These are phyloP conservation scores for Sebastes schlegelii DNA, from an alignment of 2,113 vertebrate genomes.

Conservation along the genomic window DNA sequence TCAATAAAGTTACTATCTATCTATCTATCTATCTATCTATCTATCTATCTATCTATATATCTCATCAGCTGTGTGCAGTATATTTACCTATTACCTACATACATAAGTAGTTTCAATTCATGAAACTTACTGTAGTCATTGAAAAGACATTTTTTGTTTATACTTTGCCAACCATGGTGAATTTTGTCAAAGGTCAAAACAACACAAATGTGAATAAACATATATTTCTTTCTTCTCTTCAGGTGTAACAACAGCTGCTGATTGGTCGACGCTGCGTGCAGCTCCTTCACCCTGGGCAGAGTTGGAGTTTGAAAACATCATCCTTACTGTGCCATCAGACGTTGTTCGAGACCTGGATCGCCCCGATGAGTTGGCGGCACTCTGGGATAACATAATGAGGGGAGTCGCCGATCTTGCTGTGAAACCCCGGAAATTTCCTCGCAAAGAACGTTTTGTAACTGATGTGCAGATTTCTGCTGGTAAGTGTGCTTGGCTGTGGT, in stretches of 20 bases:
- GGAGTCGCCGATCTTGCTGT: conserved; percentile 83
- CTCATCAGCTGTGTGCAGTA: too few species aligned
- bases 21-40: too few species aligned
- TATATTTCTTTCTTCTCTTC: background rate
- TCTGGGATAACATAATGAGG: conserved; percentile 85
- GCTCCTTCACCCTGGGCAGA: conserved; percentile 86
- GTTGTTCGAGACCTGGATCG: conserved; percentile 69
- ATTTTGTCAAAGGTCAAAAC: too few species aligned
- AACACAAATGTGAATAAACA: too few species aligned
- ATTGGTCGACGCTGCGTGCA: conserved; percentile 77
- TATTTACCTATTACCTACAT: too few species aligned
- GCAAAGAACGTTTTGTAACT: conserved; percentile 88
- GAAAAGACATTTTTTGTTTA: too few species aligned
- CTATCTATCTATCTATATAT: too few species aligned
- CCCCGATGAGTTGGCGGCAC: conserved; percentile 79
- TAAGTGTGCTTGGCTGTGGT: conserved; percentile 30
- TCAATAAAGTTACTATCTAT: too few species aligned
- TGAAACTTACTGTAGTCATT: too few species aligned
- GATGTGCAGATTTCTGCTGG: conserved; percentile 88
- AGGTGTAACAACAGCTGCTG: conserved; percentile 76
- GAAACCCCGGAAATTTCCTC: conserved; percentile 79
- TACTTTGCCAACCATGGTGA: background rate
- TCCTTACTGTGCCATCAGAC: conserved; percentile 84
- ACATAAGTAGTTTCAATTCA: too few species aligned
- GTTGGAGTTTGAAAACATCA: conserved; percentile 86